Conservation (phyloP, 2,113 vertebrate genomes). For the Microcebus jonahi region DNA sequence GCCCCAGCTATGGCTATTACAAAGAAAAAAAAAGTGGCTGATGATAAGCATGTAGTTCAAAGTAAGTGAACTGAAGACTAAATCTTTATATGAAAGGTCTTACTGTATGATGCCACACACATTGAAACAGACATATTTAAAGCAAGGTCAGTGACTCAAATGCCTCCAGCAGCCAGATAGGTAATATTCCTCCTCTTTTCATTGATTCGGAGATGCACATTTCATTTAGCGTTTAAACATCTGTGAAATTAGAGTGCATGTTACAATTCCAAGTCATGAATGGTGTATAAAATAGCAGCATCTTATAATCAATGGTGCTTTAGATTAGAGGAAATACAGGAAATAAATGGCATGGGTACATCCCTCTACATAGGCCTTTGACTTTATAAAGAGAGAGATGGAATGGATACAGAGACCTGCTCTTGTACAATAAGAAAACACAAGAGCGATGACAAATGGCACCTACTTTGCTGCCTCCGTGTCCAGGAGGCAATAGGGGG, state of each 20-base stretch:
- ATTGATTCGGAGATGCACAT: background rate
- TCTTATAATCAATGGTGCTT: background rate
- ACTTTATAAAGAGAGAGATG: background rate
- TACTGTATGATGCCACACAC: background rate
- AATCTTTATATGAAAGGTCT: background rate
- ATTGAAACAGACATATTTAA: background rate
- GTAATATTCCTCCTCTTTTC: background rate
- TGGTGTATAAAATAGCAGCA: background rate
- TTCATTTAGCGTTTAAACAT: background rate
- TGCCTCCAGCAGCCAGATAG: background rate
- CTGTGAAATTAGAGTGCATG: background rate
- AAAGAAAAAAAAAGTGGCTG: conserved; percentile 60
- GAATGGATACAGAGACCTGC: background rate
- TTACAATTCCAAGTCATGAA: background rate
- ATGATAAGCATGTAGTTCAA: conserved; percentile 23
- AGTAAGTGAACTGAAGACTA: conserved; percentile 57
- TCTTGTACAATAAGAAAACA: background rate
- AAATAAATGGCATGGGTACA: background rate
- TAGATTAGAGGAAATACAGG: background rate
- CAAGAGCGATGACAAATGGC: background rate
- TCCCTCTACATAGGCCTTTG: background rate
- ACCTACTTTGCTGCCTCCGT: background rate
- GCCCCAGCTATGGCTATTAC: conserved; percentile 47
- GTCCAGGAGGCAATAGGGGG: background rate
- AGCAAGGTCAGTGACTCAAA: background rate